Conservation (phyloP, 2,113 vertebrate species). For the Poecilia latipinna region DNA sequence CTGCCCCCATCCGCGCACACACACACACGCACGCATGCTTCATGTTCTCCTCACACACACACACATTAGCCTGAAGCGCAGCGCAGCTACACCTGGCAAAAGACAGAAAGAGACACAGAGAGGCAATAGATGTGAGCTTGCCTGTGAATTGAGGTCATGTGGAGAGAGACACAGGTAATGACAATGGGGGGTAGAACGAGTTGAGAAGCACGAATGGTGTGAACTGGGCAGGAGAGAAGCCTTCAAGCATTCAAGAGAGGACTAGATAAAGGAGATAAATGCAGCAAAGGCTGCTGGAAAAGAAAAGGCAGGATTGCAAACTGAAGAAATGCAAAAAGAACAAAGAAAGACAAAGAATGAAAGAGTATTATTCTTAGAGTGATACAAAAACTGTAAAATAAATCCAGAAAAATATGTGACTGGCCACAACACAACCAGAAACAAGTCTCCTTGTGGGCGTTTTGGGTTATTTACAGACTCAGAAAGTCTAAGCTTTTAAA, state of each 20-base stretch:
- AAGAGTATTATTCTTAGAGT: neutral
- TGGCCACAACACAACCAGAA: no score
- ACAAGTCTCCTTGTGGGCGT: no score
- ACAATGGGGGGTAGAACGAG: slow-evolving; percentile 55
- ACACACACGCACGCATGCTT: slow-evolving; percentile 8
- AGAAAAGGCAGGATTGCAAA: neutral
- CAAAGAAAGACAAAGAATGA: neutral
- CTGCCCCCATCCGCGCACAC: slow-evolving; percentile 16
- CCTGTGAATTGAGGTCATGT: slow-evolving; percentile 70
- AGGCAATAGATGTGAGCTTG: slow-evolving; percentile 58
- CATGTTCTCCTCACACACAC: slow-evolving; percentile 26
- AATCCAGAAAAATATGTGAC: neutral
- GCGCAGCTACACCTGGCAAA: slow-evolving; percentile 63
- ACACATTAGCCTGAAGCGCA: slow-evolving; percentile 58
- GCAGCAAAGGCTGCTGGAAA: neutral
- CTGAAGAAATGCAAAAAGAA: neutral
- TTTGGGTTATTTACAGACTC: no score
- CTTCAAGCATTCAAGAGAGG: slow-evolving; percentile 18
- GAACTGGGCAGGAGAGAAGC: slow-evolving; percentile 23
- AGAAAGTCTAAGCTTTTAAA: no score
- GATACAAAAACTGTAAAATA: neutral
- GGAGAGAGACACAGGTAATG: slow-evolving; percentile 66
- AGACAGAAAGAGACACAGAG: slow-evolving; percentile 40
- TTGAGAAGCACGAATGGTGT: slow-evolving; percentile 55
- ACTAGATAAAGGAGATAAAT: neutral